phyloP scores from a whole-genome alignment of 1,140 invertebrate species.

The Aporrectodea caliginosa region DNA sequence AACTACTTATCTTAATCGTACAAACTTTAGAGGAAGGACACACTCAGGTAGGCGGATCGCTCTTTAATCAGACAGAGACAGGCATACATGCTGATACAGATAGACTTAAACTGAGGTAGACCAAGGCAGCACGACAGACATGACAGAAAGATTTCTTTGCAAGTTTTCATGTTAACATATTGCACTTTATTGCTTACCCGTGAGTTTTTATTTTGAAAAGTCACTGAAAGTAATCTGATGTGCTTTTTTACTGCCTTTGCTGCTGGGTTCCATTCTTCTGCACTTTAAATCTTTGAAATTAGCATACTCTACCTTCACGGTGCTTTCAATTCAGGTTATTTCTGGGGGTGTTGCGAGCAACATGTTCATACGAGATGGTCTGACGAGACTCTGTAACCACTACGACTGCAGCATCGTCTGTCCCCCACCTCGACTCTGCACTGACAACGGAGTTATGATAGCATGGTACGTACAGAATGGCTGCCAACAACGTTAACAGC shows the following conservation, averaged over 20 bases:
- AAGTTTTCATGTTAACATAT: too few relatives aligned
- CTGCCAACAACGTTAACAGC: neutral
- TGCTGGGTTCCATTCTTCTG: too few relatives aligned
- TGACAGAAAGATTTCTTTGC: too few relatives aligned
- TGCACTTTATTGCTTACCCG: too few relatives aligned
- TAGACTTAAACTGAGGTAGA: too few relatives aligned
- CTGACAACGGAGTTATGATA: slow-evolving; percentile 99
- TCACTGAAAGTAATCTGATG: too few relatives aligned
- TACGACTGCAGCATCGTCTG: slow-evolving; percentile 66
- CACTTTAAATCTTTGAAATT: too few relatives aligned
- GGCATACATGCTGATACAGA: too few relatives aligned
- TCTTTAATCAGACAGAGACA: neutral
- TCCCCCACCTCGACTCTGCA: slow-evolving; percentile 82
- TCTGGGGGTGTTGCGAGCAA: slow-evolving; percentile 96
- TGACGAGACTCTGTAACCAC: slow-evolving; percentile 67
- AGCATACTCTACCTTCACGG: too few relatives aligned
- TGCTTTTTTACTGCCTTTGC: too few relatives aligned
- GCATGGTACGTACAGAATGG: slow-evolving; percentile 67
- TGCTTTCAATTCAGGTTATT: slow-evolving; percentile 71
- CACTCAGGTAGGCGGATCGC: neutral
- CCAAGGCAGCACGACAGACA: too few relatives aligned
- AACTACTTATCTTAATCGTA: neutral
- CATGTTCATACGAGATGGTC: slow-evolving; percentile 68
- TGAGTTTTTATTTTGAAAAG: too few relatives aligned
- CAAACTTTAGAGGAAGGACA: neutral